Evolutionary conservation across 2,797 vertebrate genomes (phyloP), one percentile per base, ranked within the genome.

Genomic region (Mallotus villosus): DNA sequence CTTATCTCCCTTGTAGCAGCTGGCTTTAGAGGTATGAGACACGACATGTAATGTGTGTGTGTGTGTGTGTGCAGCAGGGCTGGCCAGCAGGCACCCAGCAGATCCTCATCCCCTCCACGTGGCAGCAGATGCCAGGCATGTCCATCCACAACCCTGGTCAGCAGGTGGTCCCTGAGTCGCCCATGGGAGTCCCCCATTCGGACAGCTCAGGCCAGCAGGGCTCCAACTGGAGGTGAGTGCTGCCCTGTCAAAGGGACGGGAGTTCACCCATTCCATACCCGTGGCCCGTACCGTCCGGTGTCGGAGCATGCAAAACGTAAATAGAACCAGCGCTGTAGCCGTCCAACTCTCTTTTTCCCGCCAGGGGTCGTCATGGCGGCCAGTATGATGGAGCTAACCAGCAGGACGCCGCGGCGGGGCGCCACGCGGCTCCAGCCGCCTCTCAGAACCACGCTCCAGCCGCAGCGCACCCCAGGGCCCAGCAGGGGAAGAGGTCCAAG

Each of bases 21-120:
- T 24, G 17, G 37, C 25, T 25, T 68, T 4, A 55, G 1, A 9
- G 19, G 57, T 46, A 51, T 41, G 17, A 16, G 32, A 25, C 34
- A 19, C 24, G 2, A 53, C 34, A 53, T 55, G 1, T 25, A 67
- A n/a, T 46, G 6, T 14, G 24, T 58, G 32, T 63, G 46, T 51
- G 63, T 79, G 0, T 74, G 5, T 74, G 16, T 84, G 64, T 78
- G 8, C 89, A 97, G 96, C 97, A 98, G 94, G 95, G 96, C 78
- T 99, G 97, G 97, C 97, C 97, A n/a, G 95, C 95, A 53, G 96
- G 96, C 70, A 95, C 97, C 22, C 97, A 99, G 84, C 97, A 99
- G 91, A 98, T 99, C 76, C 93, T 99, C 83, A 95, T 99, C 74
- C 97, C 97, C 51, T 99, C 97, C 59, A 93, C 97, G 9, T 99